A percentile compares a stretch with the other conserved stretches of the same genome.
Evolutionary conservation across 2,797 vertebrate species (phyloP).

Genomic region (Serranus cabrilla): DNA sequence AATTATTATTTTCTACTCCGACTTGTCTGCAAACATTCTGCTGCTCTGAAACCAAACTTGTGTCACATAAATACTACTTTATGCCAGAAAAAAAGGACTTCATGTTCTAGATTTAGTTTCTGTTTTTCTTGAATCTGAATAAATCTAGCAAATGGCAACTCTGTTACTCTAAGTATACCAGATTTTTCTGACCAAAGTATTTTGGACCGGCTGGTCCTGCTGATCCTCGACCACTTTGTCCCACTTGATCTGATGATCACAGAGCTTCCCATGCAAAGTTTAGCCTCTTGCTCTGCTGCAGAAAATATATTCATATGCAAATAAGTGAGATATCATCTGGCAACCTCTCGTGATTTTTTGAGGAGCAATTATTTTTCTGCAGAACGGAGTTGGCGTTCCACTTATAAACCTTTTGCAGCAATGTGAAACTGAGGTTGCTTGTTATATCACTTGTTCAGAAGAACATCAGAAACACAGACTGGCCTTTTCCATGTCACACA

Average conservation of each 20-base stretch:
- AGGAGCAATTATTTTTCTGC: conserved; percentile 48
- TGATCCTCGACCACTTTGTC: conserved; percentile 15
- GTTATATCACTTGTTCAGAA: conserved; percentile 15
- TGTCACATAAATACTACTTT: no score
- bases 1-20: background rate
- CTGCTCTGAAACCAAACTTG: background rate
- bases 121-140: background rate
- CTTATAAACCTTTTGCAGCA: conserved; percentile 37
- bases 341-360: conserved; percentile 40
- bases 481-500: background rate
- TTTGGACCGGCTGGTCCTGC: background rate
- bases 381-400: conserved; percentile 33
- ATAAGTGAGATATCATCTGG: conserved; percentile 25
- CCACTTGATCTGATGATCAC: conserved; percentile 11
- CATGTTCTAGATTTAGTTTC: no score
- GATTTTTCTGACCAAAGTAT: background rate
- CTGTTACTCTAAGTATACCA: background rate
- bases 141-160: background rate
- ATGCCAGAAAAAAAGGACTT: no score
- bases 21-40: conserved; percentile 14
- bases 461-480: background rate
- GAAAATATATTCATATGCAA: conserved; percentile 34
- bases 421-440: conserved; percentile 27
- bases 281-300: background rate
- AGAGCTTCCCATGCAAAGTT: conserved; percentile 5